Evolutionary conservation across 2,888 invertebrate genomes (phyloP), one percentile per base, ranked within the genome.

Genomic region (Neoaliturus tenellus): DNA sequence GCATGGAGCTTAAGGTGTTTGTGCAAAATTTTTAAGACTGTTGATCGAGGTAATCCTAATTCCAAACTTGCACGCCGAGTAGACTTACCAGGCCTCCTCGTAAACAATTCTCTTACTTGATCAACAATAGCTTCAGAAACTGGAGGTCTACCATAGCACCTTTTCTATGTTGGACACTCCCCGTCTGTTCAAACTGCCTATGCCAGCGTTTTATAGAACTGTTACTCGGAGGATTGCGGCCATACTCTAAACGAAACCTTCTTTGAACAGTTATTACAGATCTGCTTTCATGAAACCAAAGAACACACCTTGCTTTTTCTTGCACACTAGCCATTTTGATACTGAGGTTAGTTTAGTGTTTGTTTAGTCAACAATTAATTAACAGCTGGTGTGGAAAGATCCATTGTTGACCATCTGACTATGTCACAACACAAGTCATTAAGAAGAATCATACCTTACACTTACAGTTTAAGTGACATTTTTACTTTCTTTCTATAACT

Each of bases 201-300:
- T 39, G 41, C 23, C 41, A 71, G 5, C 41, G 39, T 71, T 71
- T 71, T 71, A 20, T 71, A 71, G 71, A 71, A 71, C 20, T 69
- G 35, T 71, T 71, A 71, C 20, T 51, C 23, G 51, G 51, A 10
- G 14, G 23, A 51, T 51, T 51, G n/a, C 3, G 51, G 20, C 20
- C 51, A 51, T 51, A 51, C 51, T 51, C 20, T 51, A 10, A 20
- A 51, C 51, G 51, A 51, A 51, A 71, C 71, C 71, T 39, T 71
- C 41, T 71, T 78, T 23, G 51, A 78, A 48, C 14, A 44, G 28
- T 78, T 25, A 25, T 51, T 33, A 48, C 3, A 78, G 39, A 75
- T 75, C 41, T 75, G 75, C 48, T 78, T 78, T 78, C 78, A 10
- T 78, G 51, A 75, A 75, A 75, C 75, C 23, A 78, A 78, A 78